These are phyloP conservation scores for Myrmophylax atrothorax DNA, from an alignment of 2,113 vertebrate genomes.

Conservation along the genomic window DNA sequence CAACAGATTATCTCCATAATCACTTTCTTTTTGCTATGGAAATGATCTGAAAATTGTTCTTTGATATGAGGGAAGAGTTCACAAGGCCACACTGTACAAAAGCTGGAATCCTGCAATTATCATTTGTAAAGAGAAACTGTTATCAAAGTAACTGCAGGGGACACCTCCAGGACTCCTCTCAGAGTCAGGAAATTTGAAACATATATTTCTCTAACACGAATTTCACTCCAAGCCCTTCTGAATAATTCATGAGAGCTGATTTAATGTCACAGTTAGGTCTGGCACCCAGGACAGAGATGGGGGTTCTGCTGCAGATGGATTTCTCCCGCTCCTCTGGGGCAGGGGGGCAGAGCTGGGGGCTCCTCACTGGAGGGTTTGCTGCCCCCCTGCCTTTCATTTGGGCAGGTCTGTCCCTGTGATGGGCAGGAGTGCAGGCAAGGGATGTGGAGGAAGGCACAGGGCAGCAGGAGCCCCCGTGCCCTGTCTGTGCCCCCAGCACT, in stretches of 20 bases:
- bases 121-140: conserved; percentile 58
- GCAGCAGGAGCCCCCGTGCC: accelerated
- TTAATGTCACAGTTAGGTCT: conserved; percentile 46
- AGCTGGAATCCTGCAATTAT: conserved; percentile 29
- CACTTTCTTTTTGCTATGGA: conserved; percentile 56
- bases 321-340: background rate
- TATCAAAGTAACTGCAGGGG: conserved; percentile 67
- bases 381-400: background rate
- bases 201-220: conserved; percentile 33
- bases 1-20: conserved; percentile 30
- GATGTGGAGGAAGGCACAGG: background rate
- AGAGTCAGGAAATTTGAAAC: conserved; percentile 61
- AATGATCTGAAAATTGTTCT: conserved; percentile 60
- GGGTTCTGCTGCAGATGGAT: background rate
- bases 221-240: conserved; percentile 42
- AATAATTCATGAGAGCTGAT: conserved; percentile 70
- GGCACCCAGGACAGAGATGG: background rate
- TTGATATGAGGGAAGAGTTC: conserved; percentile 37
- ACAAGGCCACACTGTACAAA: conserved; percentile 1
- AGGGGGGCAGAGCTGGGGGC: background rate
- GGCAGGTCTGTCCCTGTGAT: accelerated
- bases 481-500: background rate
- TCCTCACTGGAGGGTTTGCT: background rate
- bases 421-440: background rate
- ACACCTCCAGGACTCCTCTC: conserved; percentile 58